Evolutionary conservation across 1,140 invertebrate species (phyloP).

Genomic region (Drosophila melanogaster): DNA sequence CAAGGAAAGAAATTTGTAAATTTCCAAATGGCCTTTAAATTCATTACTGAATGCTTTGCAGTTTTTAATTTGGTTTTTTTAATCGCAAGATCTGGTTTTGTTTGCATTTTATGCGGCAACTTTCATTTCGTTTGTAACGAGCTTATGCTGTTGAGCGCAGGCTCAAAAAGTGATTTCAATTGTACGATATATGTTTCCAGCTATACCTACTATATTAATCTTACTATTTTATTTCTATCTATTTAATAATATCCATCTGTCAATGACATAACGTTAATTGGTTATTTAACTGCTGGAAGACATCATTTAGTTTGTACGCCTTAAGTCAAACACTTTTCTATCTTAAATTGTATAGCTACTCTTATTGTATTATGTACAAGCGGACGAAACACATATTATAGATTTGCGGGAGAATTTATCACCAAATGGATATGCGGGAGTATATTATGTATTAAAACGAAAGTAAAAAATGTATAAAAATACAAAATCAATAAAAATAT

Average conservation of each 20-base stretch:
- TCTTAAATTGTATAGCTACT: constrained; percentile 75
- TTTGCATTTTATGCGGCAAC: constrained; percentile 39
- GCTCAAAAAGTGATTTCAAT: constrained; percentile 72
- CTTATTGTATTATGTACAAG: constrained; percentile 66
- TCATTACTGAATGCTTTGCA: constrained; percentile 27
- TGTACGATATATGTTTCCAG: constrained; percentile 69
- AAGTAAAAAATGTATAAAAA: constrained; percentile 75
- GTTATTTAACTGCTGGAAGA: constrained; percentile 66
- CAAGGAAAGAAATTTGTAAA: neutral
- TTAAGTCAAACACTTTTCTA: constrained; percentile 69
- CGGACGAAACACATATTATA: constrained; percentile 59
- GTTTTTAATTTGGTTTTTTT: constrained; percentile 26
- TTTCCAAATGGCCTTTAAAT: constrained; percentile 54
- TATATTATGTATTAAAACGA: constrained; percentile 70
- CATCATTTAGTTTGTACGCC: constrained; percentile 67
- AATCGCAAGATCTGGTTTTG: constrained; percentile 18
- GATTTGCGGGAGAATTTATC: constrained; percentile 73
- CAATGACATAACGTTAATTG: constrained; percentile 36
- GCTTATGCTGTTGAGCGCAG: constrained; percentile 55
- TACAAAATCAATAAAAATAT: constrained; percentile 72
- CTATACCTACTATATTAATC: constrained; percentile 55
- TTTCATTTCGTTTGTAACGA: constrained; percentile 47
- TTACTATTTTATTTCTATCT: constrained; percentile 61
- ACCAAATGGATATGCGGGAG: constrained; percentile 74
- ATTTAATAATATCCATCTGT: constrained; percentile 41